Base-by-base conservation (phyloP, 2,888 invertebrate species). In the Rhagophthalmus giganteus region DNA sequence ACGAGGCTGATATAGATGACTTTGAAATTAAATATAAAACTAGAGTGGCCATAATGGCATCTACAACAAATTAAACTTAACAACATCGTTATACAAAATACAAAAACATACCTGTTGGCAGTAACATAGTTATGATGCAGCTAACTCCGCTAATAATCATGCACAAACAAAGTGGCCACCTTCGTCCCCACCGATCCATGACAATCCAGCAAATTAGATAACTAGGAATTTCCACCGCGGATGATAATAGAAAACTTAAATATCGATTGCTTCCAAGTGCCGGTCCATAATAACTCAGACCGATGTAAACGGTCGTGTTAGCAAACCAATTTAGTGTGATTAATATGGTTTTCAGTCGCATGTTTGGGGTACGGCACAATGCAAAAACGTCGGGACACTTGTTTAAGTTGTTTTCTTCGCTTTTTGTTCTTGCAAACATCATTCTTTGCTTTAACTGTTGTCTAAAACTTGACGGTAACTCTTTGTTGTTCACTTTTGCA, bases 301-400 rank as follows among this genome's bases (percentile, higher is more conserved):
- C 94, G 10, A 94, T 88, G 68, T 94, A 94, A 1, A 94, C 94
- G 73, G 90, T 92, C 67, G 93, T 91, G 63, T 91, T 94, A 35
- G 93, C 92, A 70, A 94, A 93, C 93, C 92, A 93, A 71, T 90
- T 92, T 12, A 92, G 73, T 0, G 92, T 92, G 41, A 93, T 91
- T 40, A 93, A 76, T 58, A 84, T 82, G 0, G 94, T 94, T 74
- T 93, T 94, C 8, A 93, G 75, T 32, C 94, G 79, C 87, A 94
- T 90, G 70, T 94, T 94, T 1, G 93, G 92, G 0, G 93, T 92
- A 60, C 83, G 82, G 65, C 85, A 89, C 8, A 90, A 74, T 33
- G 85, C 82, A 35, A 81, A 77, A 2, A 86, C 80, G 40, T 84
- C 84, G 1, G 78, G 78, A 74, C 77, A 46, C 73, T 76, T 67